Evolutionary conservation across 2,888 invertebrate genomes (phyloP), one percentile per base, ranked within the genome.

Genomic region (Phaedon cochleariae): DNA sequence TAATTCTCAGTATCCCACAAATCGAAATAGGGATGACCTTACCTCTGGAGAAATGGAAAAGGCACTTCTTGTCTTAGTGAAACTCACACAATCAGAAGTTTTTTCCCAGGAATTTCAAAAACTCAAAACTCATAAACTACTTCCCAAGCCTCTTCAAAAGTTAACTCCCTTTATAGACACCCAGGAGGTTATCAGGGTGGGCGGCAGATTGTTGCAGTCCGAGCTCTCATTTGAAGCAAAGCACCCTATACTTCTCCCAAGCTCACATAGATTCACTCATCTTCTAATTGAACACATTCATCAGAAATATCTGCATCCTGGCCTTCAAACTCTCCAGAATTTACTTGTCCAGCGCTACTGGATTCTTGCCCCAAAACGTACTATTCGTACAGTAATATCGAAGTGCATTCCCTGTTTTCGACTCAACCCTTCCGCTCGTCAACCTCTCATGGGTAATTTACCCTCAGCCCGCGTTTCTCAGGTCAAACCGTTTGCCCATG

Each of bases 401-500:
- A 7, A 26, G 7, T 26, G 26, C 7, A 26, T 26, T n/a, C 69
- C 49, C 45, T 74, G 72, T 41, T 70, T 65, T 29, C 65, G 62
- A 45, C 59, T 59, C 15, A 71, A 74, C n/a, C 63, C 72, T 1
- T 41, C 21, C 21, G 10, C 61, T 20, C 45, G 65, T 20, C n/a
- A 54, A 15, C 75, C 75, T 58, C 26, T 73, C 2, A 78, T 79
- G 77, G 75, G 74, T 15, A 63, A 76, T 62, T 59, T 78, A 22
- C 77, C 77, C 2, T 21, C 18, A 12, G 31, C 52, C 12, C 59
- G 77, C 15, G 59, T 73, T 2, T 61, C 59, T 9, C 68, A 66
- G 41, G 53, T 64, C 3, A 64, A 62, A 22, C 64, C 72, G 7
- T 74, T 76, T 62, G 45, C 21, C 9, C 51, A 52, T 21, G 37